Evolutionary conservation across 2,797 vertebrate genomes (phyloP).

Genomic region (Coendou prehensilis): DNA sequence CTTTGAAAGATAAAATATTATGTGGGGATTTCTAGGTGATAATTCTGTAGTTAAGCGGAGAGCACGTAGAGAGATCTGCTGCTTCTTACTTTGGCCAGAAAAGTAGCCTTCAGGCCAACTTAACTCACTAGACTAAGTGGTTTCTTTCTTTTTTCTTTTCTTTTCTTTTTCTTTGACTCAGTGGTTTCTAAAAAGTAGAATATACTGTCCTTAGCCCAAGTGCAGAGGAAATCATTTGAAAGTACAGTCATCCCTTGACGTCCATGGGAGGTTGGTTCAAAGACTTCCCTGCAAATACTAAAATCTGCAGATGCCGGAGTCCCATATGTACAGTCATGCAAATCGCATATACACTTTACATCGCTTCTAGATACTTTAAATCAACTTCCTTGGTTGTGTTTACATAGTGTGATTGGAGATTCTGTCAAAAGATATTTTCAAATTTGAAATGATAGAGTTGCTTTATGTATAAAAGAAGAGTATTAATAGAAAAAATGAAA

Average conservation of each 20-base stretch:
- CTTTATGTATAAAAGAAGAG: conserved; percentile 20
- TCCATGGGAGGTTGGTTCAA: background rate
- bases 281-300: background rate
- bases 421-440: conserved; percentile 43
- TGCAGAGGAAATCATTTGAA: background rate
- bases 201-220: background rate
- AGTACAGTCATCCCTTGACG: background rate
- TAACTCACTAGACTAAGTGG: background rate
- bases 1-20: background rate
- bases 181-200: background rate
- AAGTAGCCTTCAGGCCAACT: background rate
- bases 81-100: conserved; percentile 12
- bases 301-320: background rate
- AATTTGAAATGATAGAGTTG: background rate
- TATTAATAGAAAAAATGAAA: conserved; percentile 53
- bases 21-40: background rate
- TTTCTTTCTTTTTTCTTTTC: background rate
- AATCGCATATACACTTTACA: background rate
- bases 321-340: background rate
- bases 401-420: background rate
- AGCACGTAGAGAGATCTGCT: background rate
- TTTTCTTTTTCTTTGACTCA: background rate
- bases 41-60: conserved; percentile 12
- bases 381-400: background rate
- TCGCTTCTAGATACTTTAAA: background rate